A percentile compares a stretch with the other conserved stretches of the same genome.
Conservation (phyloP, 2,797 vertebrate species). For the Loris lydekkerianus region DNA sequence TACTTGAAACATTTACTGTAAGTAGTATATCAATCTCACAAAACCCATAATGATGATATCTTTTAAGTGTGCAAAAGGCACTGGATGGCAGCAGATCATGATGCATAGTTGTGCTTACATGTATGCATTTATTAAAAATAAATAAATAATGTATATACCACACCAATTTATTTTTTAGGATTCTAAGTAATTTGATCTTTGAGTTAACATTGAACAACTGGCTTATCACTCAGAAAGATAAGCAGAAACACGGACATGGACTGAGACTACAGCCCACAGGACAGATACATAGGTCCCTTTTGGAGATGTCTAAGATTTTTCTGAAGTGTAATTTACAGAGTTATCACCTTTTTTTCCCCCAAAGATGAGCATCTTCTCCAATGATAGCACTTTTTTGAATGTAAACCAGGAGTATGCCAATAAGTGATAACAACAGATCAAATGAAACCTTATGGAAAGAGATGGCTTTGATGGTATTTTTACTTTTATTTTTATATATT, state of each 20-base stretch:
- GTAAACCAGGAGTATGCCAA: not conserved
- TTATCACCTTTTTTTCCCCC: not conserved
- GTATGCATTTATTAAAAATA: not conserved
- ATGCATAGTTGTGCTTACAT: not conserved
- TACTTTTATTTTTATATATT: not conserved
- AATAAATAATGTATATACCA: not conserved
- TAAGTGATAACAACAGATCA: constrained; percentile 33
- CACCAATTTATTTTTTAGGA: not conserved
- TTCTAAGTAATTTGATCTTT: not conserved
- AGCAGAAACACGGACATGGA: not conserved
- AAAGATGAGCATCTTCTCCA: not conserved
- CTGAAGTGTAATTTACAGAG: not conserved
- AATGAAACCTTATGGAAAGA: not conserved
- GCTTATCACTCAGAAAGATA: not conserved
- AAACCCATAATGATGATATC: not conserved
- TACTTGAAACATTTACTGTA: not conserved
- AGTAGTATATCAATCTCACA: too few relatives aligned
- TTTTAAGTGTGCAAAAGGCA: not conserved
- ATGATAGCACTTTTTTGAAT: not conserved
- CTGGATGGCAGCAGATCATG: not conserved
- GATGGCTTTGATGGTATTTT: not conserved
- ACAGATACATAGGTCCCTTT: not conserved
- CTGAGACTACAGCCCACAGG: not conserved
- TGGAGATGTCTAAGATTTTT: not conserved
- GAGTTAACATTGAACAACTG: not conserved